These are phyloP conservation scores for Hirtodrosophila histrioides DNA, from an alignment of 2,888 invertebrate species.

Conservation along the genomic window DNA sequence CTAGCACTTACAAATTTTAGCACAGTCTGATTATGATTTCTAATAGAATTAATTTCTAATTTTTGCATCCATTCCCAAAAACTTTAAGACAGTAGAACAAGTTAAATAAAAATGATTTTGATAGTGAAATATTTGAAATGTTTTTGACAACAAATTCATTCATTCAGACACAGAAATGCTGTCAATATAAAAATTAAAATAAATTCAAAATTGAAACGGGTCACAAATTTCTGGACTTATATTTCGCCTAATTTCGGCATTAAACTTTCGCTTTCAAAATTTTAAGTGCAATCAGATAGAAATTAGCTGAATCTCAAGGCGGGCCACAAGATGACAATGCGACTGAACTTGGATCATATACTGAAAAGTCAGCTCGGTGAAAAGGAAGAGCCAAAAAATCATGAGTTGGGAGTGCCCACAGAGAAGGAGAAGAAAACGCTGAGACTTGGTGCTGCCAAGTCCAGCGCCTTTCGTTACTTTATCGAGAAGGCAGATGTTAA, in stretches of 20 bases:
- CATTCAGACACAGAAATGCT: conserved; percentile 3
- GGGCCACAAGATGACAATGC: conserved; percentile 53
- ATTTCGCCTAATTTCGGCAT: conserved; percentile 30
- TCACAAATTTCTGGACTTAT: conserved; percentile 4
- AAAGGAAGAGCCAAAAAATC: background rate
- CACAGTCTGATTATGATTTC: too few relatives aligned
- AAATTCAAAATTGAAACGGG: conserved; percentile 44
- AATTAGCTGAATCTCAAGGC: background rate
- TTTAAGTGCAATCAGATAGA: conserved; percentile 8
- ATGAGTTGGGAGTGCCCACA: background rate
- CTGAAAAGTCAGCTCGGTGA: conserved; percentile 37
- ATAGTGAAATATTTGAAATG: background rate
- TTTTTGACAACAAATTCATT: background rate
- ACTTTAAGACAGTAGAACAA: too few relatives aligned
- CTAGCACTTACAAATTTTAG: too few relatives aligned
- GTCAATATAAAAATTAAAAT: conserved; percentile 2
- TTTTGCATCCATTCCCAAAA: too few relatives aligned
- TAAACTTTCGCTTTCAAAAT: conserved; percentile 32
- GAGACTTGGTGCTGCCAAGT: conserved; percentile 12
- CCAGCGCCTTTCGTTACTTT: conserved; percentile 17
- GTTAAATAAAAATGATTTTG: too few relatives aligned
- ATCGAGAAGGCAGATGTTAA: conserved; percentile 44
- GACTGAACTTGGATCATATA: conserved; percentile 49
- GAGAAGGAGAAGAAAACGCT: conserved; percentile 3
- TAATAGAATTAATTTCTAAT: too few relatives aligned